phyloP scores from a whole-genome alignment of 2,888 invertebrate species.

The Nesidiocoris tenuis region DNA sequence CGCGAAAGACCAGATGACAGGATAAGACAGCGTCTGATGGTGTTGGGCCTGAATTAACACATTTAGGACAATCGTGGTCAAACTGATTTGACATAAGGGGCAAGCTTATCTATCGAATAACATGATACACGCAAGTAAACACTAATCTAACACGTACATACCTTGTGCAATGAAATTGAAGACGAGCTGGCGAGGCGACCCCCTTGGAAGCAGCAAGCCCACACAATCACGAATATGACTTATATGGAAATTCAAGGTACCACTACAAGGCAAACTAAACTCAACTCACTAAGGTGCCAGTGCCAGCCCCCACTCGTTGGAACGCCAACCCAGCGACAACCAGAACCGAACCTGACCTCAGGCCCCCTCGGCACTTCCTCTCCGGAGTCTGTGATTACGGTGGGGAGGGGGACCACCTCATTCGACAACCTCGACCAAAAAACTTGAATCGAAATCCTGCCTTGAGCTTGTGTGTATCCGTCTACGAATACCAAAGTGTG shows the following conservation, averaged over 20 bases:
- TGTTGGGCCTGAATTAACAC: constrained; percentile 28
- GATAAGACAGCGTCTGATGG: constrained; percentile 2
- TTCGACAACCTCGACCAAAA: too few species aligned
- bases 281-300: too few species aligned
- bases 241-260: constrained; percentile 48
- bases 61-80: too few species aligned
- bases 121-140: background rate
- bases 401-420: too few species aligned
- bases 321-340: too few species aligned
- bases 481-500: too few species aligned
- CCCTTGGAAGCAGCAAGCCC: constrained; percentile 41
- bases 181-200: constrained; percentile 11
- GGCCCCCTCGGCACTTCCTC: constrained; percentile 8
- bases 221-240: constrained; percentile 47
- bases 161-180: background rate
- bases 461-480: too few species aligned
- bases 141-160: constrained; percentile 3
- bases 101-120: constrained; percentile 5
- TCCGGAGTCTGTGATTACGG: too few species aligned
- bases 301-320: too few species aligned
- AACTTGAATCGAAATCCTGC: too few species aligned
- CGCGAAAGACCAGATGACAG: background rate
- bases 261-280: too few species aligned
- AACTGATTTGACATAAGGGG: constrained; percentile 1
- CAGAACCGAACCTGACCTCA: too few species aligned